Percentiles rank a stretch among this genome's conserved stretches.
Evolutionary conservation across 1,140 invertebrate species (phyloP).

Genomic region (Colletes gigas): DNA sequence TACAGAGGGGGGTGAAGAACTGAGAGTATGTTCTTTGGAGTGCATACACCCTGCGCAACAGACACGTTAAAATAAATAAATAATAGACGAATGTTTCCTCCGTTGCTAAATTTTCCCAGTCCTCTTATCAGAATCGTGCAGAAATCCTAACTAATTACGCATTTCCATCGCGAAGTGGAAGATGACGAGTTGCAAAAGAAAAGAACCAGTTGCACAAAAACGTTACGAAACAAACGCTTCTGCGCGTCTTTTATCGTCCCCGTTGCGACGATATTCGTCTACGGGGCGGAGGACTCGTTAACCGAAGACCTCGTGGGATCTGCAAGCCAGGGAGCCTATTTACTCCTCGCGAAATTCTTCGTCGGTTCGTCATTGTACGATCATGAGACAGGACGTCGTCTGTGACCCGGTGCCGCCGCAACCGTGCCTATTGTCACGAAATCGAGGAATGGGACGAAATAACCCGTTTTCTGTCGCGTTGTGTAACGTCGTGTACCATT

Average conservation of each 20-base stretch:
- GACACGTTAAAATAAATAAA: no score
- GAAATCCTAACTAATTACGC: not conserved
- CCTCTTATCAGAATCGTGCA: not conserved
- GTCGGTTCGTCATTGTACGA: constrained; percentile 39
- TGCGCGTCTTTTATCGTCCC: not conserved
- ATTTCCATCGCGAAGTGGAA: not conserved
- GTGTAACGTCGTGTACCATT: constrained; percentile 20
- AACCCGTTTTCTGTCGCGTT: constrained; percentile 36
- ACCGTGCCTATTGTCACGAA: constrained; percentile 40
- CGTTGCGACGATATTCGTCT: constrained; percentile 29
- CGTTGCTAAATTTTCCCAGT: not conserved
- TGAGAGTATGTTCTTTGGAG: no score
- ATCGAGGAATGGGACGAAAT: constrained; percentile 31
- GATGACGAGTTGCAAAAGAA: not conserved
- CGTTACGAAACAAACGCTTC: constrained; percentile 4
- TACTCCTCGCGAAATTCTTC: constrained; percentile 34
- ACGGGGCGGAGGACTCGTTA: constrained; percentile 15
- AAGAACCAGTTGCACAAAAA: not conserved
- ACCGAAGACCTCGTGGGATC: constrained; percentile 23
- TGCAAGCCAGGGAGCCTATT: constrained; percentile 22
- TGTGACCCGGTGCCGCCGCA: constrained; percentile 21
- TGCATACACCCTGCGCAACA: no score
- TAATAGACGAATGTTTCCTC: no score
- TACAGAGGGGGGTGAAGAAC: no score
- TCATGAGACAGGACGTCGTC: constrained; percentile 47